Percentiles rank a stretch among this genome's conserved stretches.
phyloP scores from a whole-genome alignment of 2,888 invertebrate species.

The Cantharis lateralis region DNA sequence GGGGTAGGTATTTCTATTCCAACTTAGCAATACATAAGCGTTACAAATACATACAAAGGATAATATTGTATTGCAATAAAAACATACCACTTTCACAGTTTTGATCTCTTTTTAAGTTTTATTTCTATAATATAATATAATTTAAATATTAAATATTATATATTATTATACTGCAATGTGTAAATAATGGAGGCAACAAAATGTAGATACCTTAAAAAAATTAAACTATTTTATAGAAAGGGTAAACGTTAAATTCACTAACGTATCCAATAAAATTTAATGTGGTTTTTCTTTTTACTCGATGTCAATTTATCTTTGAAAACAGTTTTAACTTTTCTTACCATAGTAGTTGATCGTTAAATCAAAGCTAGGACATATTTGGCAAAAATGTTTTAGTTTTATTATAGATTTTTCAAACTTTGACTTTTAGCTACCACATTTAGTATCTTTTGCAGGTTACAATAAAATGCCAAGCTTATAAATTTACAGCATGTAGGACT shows the following conservation, averaged over 20 bases:
- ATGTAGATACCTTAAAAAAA: no score
- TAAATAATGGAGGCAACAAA: not conserved
- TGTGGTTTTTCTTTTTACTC: not conserved
- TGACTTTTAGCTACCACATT: not conserved
- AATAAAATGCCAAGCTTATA: not conserved
- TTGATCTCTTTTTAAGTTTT: no score
- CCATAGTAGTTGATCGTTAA: not conserved
- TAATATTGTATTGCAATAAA: no score
- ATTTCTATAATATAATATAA: no score
- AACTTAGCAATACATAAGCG: no score
- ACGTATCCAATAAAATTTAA: not conserved
- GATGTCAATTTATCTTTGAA: not conserved
- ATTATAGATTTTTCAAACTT: not conserved
- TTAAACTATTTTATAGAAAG: not conserved
- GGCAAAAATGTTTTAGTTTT: not conserved
- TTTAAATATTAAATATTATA: no score
- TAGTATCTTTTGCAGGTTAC: not conserved
- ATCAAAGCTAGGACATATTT: not conserved
- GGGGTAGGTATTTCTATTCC: no score
- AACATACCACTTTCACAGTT: no score
- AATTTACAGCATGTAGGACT: not conserved
- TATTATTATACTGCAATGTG: no score
- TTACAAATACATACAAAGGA: no score
- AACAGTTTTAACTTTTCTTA: not conserved
- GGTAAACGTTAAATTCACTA: not conserved